Evolutionary conservation across 2,888 invertebrate species (phyloP).

Genomic region (Venusia cambrica): DNA sequence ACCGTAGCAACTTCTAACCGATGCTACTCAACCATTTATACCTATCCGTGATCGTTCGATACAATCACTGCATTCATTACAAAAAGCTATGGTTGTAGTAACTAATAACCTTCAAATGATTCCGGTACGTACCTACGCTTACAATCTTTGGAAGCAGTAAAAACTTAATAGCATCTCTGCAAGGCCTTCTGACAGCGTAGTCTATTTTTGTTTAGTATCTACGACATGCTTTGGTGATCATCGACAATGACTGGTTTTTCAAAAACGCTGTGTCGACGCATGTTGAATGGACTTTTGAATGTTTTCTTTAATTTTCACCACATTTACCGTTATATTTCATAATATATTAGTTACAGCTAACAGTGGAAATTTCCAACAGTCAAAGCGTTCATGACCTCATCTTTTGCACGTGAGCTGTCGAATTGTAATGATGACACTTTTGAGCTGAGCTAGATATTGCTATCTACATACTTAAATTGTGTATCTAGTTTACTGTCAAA

Average conservation of each 20-base stretch:
- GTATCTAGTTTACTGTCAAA: too few species aligned
- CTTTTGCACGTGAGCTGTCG: too few species aligned
- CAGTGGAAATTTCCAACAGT: too few species aligned
- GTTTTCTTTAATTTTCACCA: too few species aligned
- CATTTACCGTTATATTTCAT: too few species aligned
- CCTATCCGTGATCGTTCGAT: slow-evolving; percentile 8
- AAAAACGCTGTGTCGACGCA: slow-evolving; percentile 16
- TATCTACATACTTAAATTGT: too few species aligned
- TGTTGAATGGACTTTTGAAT: slow-evolving; percentile 21
- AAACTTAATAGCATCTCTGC: slow-evolving; percentile 16
- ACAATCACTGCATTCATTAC: slow-evolving; percentile 29
- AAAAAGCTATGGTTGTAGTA: slow-evolving; percentile 16
- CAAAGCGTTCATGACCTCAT: too few species aligned
- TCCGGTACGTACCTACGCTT: slow-evolving; percentile 11
- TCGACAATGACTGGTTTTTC: slow-evolving; percentile 24
- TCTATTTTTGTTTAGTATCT: slow-evolving; percentile 5
- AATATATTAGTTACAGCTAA: too few species aligned
- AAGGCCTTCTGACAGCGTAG: slow-evolving; percentile 16
- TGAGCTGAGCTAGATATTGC: too few species aligned
- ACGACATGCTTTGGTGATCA: slow-evolving; percentile 20
- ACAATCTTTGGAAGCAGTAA: slow-evolving; percentile 12
- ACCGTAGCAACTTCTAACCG: slow-evolving; percentile 3
- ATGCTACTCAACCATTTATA: slow-evolving; percentile 14
- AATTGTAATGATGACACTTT: too few species aligned
- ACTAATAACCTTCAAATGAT: slow-evolving; percentile 18